phyloP scores from a whole-genome alignment of 1,140 invertebrate species.

The Drosophila leontia region DNA sequence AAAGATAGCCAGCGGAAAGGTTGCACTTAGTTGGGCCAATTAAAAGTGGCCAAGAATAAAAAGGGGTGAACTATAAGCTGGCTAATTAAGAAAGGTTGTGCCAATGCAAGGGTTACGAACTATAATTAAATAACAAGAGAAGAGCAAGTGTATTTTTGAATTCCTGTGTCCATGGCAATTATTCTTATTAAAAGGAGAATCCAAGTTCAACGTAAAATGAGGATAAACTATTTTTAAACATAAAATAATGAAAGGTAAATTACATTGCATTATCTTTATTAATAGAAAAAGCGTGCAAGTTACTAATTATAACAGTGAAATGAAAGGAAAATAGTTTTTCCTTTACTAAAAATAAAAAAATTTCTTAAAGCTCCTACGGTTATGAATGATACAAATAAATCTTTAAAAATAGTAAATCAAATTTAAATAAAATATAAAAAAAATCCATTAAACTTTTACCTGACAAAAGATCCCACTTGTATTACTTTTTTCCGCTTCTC shows the following conservation, averaged over 20 bases:
- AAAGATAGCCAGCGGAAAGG: not conserved
- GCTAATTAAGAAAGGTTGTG: slow-evolving; percentile 1
- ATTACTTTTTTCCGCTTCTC: not conserved
- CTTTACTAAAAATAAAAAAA: not conserved
- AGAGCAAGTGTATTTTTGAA: not conserved
- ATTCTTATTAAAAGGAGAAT: slow-evolving; percentile 1
- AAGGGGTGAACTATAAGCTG: not conserved
- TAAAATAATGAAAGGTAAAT: not conserved
- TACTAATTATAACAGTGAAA: not conserved
- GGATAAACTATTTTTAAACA: slow-evolving; percentile 2
- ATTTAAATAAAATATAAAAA: not conserved
- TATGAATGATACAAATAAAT: not conserved
- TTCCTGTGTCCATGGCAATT: not conserved
- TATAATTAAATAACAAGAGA: slow-evolving; percentile 4
- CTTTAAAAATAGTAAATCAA: not conserved
- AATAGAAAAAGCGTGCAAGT: not conserved
- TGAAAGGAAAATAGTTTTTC: not conserved
- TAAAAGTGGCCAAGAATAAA: not conserved
- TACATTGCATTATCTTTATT: not conserved
- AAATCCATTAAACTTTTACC: not conserved
- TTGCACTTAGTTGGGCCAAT: not conserved
- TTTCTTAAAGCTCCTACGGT: not conserved
- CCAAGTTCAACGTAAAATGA: not conserved
- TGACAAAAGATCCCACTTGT: no score
- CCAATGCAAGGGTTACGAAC: not conserved